Evolutionary conservation across 2,113 vertebrate genomes (phyloP).

Genomic region (Dicentrarchus labrax): DNA sequence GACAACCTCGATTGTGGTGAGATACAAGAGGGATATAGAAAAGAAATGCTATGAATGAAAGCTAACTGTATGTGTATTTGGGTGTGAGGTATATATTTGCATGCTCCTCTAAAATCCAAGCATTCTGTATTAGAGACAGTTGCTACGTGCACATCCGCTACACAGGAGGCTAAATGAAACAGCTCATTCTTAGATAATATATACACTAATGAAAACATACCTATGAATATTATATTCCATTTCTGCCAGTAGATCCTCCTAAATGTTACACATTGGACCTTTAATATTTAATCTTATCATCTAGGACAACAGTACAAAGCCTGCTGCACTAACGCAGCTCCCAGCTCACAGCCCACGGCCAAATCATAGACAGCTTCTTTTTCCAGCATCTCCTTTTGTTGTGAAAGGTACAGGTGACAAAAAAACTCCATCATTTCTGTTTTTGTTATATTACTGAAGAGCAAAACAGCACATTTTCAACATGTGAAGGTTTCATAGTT

Average conservation of each 20-base stretch:
- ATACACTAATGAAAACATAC: no score
- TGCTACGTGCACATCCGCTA: not conserved
- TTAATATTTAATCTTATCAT: not conserved
- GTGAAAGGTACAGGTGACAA: slow-evolving; percentile 4
- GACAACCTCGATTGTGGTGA: slow-evolving; percentile 5
- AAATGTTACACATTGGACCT: no score
- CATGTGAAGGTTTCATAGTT: slow-evolving; percentile 7
- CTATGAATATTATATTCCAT: no score
- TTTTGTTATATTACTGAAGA: slow-evolving; percentile 13
- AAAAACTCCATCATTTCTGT: not conserved
- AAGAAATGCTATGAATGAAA: not conserved
- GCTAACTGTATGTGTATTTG: not conserved
- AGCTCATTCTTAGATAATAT: no score
- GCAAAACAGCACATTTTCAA: not conserved
- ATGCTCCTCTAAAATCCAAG: slow-evolving; percentile 12
- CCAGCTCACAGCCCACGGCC: not conserved
- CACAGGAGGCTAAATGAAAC: not conserved
- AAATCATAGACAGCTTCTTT: slow-evolving; percentile 1
- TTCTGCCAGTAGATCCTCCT: no score
- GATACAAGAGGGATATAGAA: not conserved
- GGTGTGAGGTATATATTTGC: not conserved
- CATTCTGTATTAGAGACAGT: not conserved
- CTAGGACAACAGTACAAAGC: not conserved
- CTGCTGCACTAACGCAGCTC: not conserved
- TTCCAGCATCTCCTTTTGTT: not conserved